These are phyloP conservation scores for Cettia cetti DNA, from an alignment of 2,113 vertebrate genomes.

Conservation along the genomic window DNA sequence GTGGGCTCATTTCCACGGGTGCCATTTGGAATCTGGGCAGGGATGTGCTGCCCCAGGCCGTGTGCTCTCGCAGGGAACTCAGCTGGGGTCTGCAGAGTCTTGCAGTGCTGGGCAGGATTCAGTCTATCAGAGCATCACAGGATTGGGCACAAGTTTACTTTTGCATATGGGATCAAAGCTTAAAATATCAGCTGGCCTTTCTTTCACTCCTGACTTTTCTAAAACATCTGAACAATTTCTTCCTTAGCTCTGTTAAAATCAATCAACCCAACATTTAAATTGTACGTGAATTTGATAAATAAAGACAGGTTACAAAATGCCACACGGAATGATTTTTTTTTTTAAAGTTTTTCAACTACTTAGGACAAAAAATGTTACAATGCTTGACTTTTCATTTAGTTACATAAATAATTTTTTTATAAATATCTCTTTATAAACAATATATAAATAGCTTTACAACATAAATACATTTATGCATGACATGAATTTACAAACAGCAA, in stretches of 20 bases:
- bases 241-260: background rate
- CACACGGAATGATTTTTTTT: slow-evolving; percentile 63
- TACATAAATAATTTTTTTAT: slow-evolving; percentile 87
- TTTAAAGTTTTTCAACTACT: slow-evolving; percentile 74
- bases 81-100: background rate
- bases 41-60: fast-evolving
- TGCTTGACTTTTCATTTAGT: slow-evolving; percentile 80
- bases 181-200: slow-evolving; percentile 1
- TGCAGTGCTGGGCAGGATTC: fast-evolving
- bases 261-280: background rate
- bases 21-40: background rate
- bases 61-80: background rate
- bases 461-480: slow-evolving; percentile 88
- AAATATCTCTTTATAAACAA: slow-evolving; percentile 90
- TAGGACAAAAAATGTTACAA: slow-evolving; percentile 79
- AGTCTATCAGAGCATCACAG: background rate
- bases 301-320: slow-evolving; percentile 74
- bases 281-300: slow-evolving; percentile 54
- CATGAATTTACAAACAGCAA: slow-evolving; percentile 83
- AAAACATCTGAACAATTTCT: background rate
- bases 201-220: slow-evolving; percentile 1
- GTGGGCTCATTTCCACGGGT: background rate
- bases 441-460: slow-evolving; percentile 90
- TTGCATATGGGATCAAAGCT: background rate
- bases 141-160: background rate